Base-by-base conservation (phyloP, 2,888 invertebrate species). In the Papilio demoleus region DNA sequence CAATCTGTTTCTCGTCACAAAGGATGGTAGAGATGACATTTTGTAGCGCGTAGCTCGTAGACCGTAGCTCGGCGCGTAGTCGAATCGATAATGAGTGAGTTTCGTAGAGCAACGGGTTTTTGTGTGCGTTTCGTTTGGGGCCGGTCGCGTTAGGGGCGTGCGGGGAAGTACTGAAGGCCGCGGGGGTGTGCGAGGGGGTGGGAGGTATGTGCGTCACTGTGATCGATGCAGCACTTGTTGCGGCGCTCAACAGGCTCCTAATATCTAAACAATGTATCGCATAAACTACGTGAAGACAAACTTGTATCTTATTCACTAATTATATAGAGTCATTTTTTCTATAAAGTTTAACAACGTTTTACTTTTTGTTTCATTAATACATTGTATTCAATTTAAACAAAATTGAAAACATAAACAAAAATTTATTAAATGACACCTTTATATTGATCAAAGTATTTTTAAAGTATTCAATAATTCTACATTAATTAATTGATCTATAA, bases 181-280 rank as follows among this genome's bases (percentile, higher is more conserved):
- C 76, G 77, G 72, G 60, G 58, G 71, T 34, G 63, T 68, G n/a
- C n/a, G n/a, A n/a, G n/a, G n/a, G n/a, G n/a, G 72, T 75, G 76
- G 72, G 74, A 74, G 75, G 72, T 76, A 72, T 78, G 76, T 76
- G 75, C 81, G 85, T 84, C 74, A 87, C 83, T 75, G 77, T 88
- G 88, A 90, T 91, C 90, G 90, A 91, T 91, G 90, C 88, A 86
- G 88, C 83, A 90, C 90, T 90, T 91, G 90, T 91, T 91, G 90
- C 89, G 82, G 76, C 83, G 85, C 76, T 87, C 88, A 88, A 90
- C 90, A 90, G 89, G 90, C 88, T 75, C 81, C 79, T 78, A 65
- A 69, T 65, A 61, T 69, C 65, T 45, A 61, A 69, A 69, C 69
- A 65, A 65, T 65, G 50, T 65, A 69, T 60, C 65, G 24, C 65